These are phyloP conservation scores for Tetropium fuscum DNA, from an alignment of 2,888 invertebrate genomes.

Conservation along the genomic window DNA sequence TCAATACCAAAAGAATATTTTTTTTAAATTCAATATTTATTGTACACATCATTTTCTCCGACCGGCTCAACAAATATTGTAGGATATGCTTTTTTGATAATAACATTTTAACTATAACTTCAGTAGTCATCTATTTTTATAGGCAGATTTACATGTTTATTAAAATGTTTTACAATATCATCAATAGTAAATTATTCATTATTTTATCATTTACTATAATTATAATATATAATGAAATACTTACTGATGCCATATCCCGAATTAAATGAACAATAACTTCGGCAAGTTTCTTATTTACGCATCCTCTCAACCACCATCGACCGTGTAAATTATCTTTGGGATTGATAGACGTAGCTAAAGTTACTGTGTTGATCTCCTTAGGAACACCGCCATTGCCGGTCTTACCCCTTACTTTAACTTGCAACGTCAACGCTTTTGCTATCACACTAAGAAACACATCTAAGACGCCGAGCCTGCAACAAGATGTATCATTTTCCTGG, in stretches of 20 bases:
- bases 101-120: no score
- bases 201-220: no score
- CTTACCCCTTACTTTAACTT: constrained; percentile 84
- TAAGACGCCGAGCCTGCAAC: constrained; percentile 78
- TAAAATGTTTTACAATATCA: no score
- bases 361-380: constrained; percentile 70
- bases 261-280: constrained; percentile 89
- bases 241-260: constrained; percentile 92
- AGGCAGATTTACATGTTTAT: no score
- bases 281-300: constrained; percentile 86
- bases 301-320: constrained; percentile 90
- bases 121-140: no score
- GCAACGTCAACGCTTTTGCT: constrained; percentile 90
- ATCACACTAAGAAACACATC: constrained; percentile 93
- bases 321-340: constrained; percentile 70
- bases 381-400: constrained; percentile 65
- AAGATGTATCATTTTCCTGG: no score
- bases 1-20: no score
- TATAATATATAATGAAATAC: no score
- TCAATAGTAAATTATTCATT: no score
- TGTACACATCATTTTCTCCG: not conserved
- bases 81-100: not conserved
- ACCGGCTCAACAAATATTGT: not conserved
- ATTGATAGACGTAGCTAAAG: constrained; percentile 72
- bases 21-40: not conserved